Base-by-base conservation (phyloP, 2,888 invertebrate species). In the Lasioglossum malachurum region DNA sequence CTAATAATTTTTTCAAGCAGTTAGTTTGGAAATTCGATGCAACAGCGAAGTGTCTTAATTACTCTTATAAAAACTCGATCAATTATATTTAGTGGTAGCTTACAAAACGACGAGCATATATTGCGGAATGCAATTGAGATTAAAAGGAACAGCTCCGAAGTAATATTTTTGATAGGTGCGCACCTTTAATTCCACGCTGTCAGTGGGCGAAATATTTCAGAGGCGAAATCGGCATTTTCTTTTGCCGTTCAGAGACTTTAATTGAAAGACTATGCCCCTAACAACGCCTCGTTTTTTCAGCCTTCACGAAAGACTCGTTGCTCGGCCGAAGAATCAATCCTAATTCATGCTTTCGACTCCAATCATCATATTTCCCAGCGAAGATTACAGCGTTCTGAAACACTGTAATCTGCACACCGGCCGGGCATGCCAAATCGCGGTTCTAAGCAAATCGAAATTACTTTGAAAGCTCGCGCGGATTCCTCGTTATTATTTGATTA, bases 331-430 rank as follows among this genome's bases (percentile, higher is more conserved):
- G 78, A 84, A 78, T 84, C 84, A 84, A 78, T 78, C 78, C 84
- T 84, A 84, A 84, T 84, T 78, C 84, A 75, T 84, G 71, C 78
- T 84, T 64, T 78, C 31, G 75, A 14, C 41, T 16, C 71, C 84
- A 72, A 84, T 84, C 84, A 84, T 84, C 84, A 78, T 84, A 78
- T 83, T 84, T 84, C 84, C 75, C 84, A 16, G 64, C 35, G 78
- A 84, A 69, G 78, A 84, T 84, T 84, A 72, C 84, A 75, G 84
- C 78, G 75, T 78, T 49, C 84, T 19, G 49, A 78, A 78, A 71
- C 84, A 78, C 84, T 75, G 60, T 85, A 80, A 85, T 85, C 69
- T 60, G 35, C 57, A 57, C 23, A 44, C 23, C 49, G 44, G 19
- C 44, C 31, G 14, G 49, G 74, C 57, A 46, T 78, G n/a, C 46